Conservation (phyloP, 2,888 invertebrate genomes). For the Carpatolechia fugitivella region DNA sequence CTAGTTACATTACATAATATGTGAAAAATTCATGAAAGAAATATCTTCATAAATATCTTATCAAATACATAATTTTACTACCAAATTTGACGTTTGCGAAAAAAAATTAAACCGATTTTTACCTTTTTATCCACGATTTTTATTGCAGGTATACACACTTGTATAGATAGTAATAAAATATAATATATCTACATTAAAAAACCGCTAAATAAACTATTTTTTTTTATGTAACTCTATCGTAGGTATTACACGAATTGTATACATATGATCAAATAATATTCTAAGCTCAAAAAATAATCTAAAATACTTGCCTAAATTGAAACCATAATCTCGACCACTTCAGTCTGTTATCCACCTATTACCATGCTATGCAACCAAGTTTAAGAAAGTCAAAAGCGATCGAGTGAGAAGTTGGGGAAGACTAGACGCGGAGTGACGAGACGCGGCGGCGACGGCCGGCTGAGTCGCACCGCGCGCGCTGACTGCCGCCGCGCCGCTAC, state of each 20-base stretch:
- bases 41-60: no score
- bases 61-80: no score
- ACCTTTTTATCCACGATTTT: no score
- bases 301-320: slow-evolving; percentile 35
- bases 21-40: not conserved
- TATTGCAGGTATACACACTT: no score
- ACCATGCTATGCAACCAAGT: slow-evolving; percentile 19
- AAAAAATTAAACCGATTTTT: no score
- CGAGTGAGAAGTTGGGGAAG: slow-evolving; percentile 36
- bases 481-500: slow-evolving; percentile 52
- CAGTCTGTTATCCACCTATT: slow-evolving; percentile 32
- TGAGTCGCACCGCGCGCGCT: slow-evolving; percentile 58
- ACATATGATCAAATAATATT: no score
- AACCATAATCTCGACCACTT: slow-evolving; percentile 26
- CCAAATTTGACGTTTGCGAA: not conserved
- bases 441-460: slow-evolving; percentile 57
- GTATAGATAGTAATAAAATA: no score
- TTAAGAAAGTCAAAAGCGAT: slow-evolving; percentile 20
- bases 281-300: no score
- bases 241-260: no score
- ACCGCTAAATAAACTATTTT: no score
- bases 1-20: slow-evolving; percentile 1
- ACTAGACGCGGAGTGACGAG: slow-evolving; percentile 32
- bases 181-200: no score
- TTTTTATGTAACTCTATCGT: no score